Conservation (phyloP, 2,113 vertebrate species). For the Okapia johnstoni region DNA sequence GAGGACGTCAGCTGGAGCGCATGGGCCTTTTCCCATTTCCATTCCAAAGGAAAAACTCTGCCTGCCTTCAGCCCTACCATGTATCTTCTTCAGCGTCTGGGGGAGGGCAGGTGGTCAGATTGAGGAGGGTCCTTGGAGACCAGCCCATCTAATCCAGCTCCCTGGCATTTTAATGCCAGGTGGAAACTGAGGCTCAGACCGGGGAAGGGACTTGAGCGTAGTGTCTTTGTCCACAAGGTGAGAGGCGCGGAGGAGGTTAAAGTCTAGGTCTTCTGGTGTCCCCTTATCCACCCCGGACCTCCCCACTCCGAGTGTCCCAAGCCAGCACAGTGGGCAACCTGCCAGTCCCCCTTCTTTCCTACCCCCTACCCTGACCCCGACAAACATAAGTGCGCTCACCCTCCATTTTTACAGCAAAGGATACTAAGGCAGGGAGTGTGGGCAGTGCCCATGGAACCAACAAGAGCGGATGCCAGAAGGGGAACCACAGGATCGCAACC, state of each 20-base stretch:
- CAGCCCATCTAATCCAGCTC: not conserved
- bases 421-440: not conserved
- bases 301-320: not conserved
- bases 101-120: not conserved
- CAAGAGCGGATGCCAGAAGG: constrained; percentile 49
- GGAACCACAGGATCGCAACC: constrained; percentile 53
- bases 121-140: not conserved
- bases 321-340: not conserved
- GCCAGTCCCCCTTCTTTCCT: not conserved
- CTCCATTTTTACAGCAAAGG: not conserved
- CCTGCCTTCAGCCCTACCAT: not conserved
- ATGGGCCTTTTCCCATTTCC: constrained; percentile 5
- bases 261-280: not conserved
- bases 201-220: not conserved
- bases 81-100: not conserved
- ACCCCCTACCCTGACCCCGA: no score
- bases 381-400: not conserved
- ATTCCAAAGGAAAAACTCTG: constrained; percentile 58
- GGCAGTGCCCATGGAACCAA: not conserved
- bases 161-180: not conserved
- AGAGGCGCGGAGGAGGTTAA: not conserved
- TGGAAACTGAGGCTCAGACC: not conserved
- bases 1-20: constrained; percentile 7
- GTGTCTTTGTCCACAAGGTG: not conserved
- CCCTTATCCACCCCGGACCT: not conserved